Evolutionary conservation across 2,888 invertebrate species (phyloP), one percentile per base, ranked within the genome.

Genomic region (Eumerus sabulonum): DNA sequence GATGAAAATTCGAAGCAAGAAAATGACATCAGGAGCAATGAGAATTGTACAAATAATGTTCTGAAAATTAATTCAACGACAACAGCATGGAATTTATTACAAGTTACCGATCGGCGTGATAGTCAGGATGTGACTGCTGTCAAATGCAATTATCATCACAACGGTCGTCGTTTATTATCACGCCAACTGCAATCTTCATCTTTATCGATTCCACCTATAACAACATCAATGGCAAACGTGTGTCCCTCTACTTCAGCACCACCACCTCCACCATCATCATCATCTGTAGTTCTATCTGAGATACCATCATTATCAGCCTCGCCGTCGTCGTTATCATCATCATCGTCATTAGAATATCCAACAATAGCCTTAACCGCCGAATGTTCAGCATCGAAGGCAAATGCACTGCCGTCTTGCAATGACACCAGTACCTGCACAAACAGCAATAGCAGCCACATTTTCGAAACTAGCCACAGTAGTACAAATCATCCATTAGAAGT

Each of bases 81-180:
- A 62, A 42, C 70, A 71, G 66, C 67, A 53, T 63, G 62, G 67
- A 48, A 54, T 77, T 45, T 62, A 48, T 68, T 73, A 40, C 47
- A 68, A 54, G 63, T 59, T 73, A 54, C 54, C 63, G 64, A 73
- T 73, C 68, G 64, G 36, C n/a, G n/a, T n/a, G 53, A 50, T 54
- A 64, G 77, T 79, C 73, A 79, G n/a, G n/a, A n/a, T n/a, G n/a
- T n/a, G n/a, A 73, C 73, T 73, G 64, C 53, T 59, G 38, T 54
- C 68, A 59, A 73, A 68, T 79, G 48, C 60, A 51, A 38, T 51
- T 42, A 62, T 72, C 59, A 71, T 66, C 47, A 59, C 50, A 70
- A 59, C 63, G 51, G 64, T 13, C 64, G 44, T 71, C 14, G 50
- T 68, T 60, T 73, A 63, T 63, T 59, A 73, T 73, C 59, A 74